Evolutionary conservation across 2,888 invertebrate species (phyloP), one percentile per base, ranked within the genome.

Genomic region (Cheilosia vernalis): DNA sequence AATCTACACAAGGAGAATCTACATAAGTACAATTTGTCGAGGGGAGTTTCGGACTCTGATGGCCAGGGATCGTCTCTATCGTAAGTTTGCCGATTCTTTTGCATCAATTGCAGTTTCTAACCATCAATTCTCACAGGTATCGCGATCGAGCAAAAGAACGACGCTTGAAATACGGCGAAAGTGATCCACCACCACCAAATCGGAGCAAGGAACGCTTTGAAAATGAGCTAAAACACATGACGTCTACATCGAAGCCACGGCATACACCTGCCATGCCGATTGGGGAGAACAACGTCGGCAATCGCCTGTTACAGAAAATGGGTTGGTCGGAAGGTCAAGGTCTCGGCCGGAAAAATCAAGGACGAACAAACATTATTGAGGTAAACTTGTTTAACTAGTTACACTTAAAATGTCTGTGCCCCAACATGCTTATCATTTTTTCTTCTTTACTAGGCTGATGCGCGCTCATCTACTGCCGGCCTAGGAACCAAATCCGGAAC

Each of bases 251-350:
- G 85, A 90, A 89, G 47, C 88, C 89, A 40, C 88, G 93, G 89
- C 93, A 49, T 91, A 90, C 89, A 5, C 90, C 92, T 0, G 89
- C 90, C 13, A 83, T 90, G 89, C 92, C 92, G 7, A 94, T 98
- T 89, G 93, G 97, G 88, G 95, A 96, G 0, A 98, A 97, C 88
- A 98, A 98, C 89, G 97, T 99, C 79, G 99, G 99, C 7, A 99
- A 97, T 90, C 96, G 97, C 90, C 93, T 99, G 91, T 92, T 99
- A 87, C 98, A 99, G 92, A 98, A 98, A 92, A 99, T 99, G 99
- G 99, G 99, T 4, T 99, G 99, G 99, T 96, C 96, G 6, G 98
- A 98, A 90, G 99, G 99, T 0, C 96, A 97, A 93, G 99, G 99
- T 0, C 93, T 99, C 24, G 99, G 99, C 0, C 97, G 97, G 91